Percentiles rank a stretch among this genome's conserved stretches.
Conservation (phyloP, 2,888 invertebrate genomes). For the Dynastes hyllus region DNA sequence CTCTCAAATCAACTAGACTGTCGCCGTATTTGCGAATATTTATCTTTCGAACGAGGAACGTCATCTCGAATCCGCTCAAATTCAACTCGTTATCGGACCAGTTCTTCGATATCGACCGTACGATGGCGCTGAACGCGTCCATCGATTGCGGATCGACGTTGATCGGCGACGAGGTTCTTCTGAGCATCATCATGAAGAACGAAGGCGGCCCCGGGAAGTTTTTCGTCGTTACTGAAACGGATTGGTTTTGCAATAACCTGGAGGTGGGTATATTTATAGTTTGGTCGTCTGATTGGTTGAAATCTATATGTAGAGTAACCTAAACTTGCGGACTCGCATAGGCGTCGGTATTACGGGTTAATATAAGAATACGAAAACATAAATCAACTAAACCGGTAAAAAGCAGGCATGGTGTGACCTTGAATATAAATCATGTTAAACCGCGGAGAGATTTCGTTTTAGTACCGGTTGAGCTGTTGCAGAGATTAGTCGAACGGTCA, state of each 20-base stretch:
- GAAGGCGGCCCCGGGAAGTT: conserved; percentile 68
- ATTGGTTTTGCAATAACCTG: conserved; percentile 68
- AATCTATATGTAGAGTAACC: no score
- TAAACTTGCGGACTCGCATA: no score
- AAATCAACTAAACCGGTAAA: no score
- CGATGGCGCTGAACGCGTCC: conserved; percentile 64
- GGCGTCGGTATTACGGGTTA: no score
- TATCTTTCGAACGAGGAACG: conserved; percentile 58
- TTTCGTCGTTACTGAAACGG: conserved; percentile 70
- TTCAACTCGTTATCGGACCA: conserved; percentile 47
- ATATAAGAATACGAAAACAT: no score
- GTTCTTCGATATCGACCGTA: conserved; percentile 55
- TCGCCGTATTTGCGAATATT: conserved; percentile 67
- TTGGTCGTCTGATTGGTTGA: background rate
- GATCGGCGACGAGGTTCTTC: conserved; percentile 65
- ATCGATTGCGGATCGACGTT: conserved; percentile 71
- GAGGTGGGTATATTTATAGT: conserved; percentile 62
- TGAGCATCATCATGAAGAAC: conserved; percentile 66
- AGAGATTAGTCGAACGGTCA: no score
- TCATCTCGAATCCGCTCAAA: conserved; percentile 32
- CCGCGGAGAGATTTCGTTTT: no score
- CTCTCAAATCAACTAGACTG: conserved; percentile 64
- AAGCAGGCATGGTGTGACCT: no score
- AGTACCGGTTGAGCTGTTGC: no score
- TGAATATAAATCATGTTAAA: no score